Evolutionary conservation across 2,113 vertebrate species (phyloP).

Genomic region (Scomber scombrus): DNA sequence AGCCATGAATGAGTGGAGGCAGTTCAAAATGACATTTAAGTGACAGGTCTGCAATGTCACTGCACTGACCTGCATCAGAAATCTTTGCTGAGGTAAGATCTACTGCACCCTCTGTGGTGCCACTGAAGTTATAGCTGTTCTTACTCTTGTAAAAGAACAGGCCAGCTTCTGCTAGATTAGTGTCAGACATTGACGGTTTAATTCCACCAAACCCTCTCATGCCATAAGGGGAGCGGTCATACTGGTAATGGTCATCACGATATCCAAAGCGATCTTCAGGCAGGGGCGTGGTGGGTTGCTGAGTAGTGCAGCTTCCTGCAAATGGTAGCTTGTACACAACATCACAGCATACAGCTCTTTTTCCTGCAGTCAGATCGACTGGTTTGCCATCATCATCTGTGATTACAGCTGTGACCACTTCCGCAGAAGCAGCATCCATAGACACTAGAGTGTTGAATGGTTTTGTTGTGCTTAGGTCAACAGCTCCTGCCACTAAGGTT

Average conservation of each 20-base stretch:
- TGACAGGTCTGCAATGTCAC: constrained; percentile 91
- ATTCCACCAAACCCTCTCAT: constrained; percentile 93
- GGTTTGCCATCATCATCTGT: constrained; percentile 96
- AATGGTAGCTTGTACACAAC: constrained; percentile 97
- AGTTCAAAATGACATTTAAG: constrained; percentile 90
- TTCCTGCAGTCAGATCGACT: constrained; percentile 95
- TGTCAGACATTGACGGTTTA: constrained; percentile 98
- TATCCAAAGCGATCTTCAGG: constrained; percentile 99
- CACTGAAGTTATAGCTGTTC: constrained; percentile 95
- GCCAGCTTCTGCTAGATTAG: constrained; percentile 95
- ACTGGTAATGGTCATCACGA: constrained; percentile 97
- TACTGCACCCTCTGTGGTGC: constrained; percentile 93
- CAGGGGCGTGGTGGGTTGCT: constrained; percentile 90
- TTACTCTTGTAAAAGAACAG: constrained; percentile 97
- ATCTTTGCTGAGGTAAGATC: constrained; percentile 98
- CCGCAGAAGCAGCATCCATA: constrained; percentile 87
- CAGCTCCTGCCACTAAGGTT: constrained; percentile 88
- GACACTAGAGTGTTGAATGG: constrained; percentile 91
- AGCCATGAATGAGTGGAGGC: constrained; percentile 85
- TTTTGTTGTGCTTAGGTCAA: constrained; percentile 95
- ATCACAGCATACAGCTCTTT: constrained; percentile 95
- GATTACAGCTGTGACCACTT: constrained; percentile 89
- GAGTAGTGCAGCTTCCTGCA: constrained; percentile 91
- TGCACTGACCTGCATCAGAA: constrained; percentile 96
- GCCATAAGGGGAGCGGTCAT: constrained; percentile 89